These are phyloP conservation scores for Pholis gunnellus DNA, from an alignment of 2,113 vertebrate species.

Conservation along the genomic window DNA sequence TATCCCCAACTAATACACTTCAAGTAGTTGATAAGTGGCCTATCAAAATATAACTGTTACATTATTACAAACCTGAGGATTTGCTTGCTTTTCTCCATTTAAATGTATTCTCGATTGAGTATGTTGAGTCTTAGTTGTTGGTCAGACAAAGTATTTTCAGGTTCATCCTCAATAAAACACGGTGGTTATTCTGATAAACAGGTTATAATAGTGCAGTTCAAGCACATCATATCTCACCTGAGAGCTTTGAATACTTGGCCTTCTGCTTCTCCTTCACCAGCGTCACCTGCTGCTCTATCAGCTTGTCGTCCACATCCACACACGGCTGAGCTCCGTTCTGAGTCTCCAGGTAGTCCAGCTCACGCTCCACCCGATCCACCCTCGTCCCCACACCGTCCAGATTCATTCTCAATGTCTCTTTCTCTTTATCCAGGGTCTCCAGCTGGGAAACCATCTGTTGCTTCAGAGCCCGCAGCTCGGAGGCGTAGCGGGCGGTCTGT, in stretches of 20 bases:
- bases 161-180: not conserved
- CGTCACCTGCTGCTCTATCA: conserved; percentile 89
- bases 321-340: conserved; percentile 93
- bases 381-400: conserved; percentile 88
- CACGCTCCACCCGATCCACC: conserved; percentile 92
- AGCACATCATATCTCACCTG: conserved; percentile 81
- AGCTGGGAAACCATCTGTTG: conserved; percentile 94
- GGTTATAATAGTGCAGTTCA: not conserved
- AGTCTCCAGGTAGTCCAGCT: conserved; percentile 96
- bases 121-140: not conserved
- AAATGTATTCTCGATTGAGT: not conserved
- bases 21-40: not conserved
- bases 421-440: conserved; percentile 92
- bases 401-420: conserved; percentile 87
- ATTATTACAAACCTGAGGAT: not conserved
- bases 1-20: not conserved
- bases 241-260: conserved; percentile 90
- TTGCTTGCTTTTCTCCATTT: not conserved
- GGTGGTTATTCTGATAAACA: not conserved
- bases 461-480: conserved; percentile 95
- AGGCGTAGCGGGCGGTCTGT: conserved; percentile 92
- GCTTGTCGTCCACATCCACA: conserved; percentile 92
- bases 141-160: not conserved
- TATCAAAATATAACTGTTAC: not conserved
- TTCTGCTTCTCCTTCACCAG: conserved; percentile 90